These are phyloP conservation scores for Cyprinus carpio DNA, from an alignment of 2,113 vertebrate species.

Conservation along the genomic window DNA sequence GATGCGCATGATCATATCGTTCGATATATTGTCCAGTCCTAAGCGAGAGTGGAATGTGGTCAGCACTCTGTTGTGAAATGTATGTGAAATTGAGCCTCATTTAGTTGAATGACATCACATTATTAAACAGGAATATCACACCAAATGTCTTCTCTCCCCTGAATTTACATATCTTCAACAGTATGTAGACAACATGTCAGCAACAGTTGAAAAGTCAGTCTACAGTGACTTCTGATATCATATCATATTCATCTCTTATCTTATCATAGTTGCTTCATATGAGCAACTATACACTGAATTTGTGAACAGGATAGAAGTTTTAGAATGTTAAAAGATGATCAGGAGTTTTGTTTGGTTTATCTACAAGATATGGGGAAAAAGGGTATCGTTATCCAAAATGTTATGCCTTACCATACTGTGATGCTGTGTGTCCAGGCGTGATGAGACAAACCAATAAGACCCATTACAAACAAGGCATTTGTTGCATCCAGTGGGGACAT, in stretches of 20 bases:
- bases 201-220: not conserved
- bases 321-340: no score
- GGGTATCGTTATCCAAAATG: not conserved
- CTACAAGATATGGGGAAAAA: not conserved
- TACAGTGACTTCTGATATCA: not conserved
- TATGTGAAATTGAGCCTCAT: not conserved
- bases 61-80: not conserved
- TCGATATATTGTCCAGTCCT: no score
- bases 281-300: no score
- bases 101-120: constrained; percentile 1
- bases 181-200: not conserved
- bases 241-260: not conserved
- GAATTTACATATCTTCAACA: not conserved
- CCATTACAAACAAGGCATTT: no score
- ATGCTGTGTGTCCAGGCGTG: no score
- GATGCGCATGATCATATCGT: no score
- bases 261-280: no score
- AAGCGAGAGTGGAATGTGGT: not conserved
- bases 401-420: no score
- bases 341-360: no score
- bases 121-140: constrained; percentile 3
- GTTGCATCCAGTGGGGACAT: no score
- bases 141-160: not conserved
- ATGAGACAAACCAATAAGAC: no score
- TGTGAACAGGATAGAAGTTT: no score